These are phyloP conservation scores for Rhabdomys pumilio DNA, from an alignment of 2,797 vertebrate species.

Conservation along the genomic window DNA sequence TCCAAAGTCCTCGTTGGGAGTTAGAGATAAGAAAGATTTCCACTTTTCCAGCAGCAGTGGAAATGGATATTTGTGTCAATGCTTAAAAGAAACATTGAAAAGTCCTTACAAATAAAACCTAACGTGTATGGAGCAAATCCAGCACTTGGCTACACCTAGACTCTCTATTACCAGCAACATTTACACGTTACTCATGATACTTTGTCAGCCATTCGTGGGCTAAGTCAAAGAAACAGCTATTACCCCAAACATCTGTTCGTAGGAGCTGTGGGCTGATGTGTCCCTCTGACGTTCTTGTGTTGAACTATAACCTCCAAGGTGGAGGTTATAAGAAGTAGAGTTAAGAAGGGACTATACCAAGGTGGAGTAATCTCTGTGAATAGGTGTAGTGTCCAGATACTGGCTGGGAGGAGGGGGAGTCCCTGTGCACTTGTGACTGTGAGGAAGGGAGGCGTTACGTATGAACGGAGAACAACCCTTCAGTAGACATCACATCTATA, in stretches of 20 bases:
- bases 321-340: neutral
- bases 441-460: neutral
- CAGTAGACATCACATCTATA: neutral
- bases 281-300: neutral
- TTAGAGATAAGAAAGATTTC: neutral
- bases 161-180: neutral
- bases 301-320: neutral
- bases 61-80: neutral
- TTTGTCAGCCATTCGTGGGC: neutral
- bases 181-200: neutral
- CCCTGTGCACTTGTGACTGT: neutral
- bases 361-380: neutral
- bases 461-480: neutral
- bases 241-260: neutral
- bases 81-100: neutral
- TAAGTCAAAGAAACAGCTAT: conserved; percentile 32
- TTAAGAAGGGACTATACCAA: neutral
- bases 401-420: neutral
- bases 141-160: neutral
- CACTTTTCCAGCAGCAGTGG: neutral
- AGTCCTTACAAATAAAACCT: neutral
- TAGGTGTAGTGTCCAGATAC: neutral
- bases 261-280: neutral
- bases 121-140: conserved; percentile 29
- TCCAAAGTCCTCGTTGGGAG: conserved; percentile 17